These are phyloP conservation scores for Yoshiicerus persimilis DNA, from an alignment of 1,140 invertebrate genomes.

Conservation along the genomic window DNA sequence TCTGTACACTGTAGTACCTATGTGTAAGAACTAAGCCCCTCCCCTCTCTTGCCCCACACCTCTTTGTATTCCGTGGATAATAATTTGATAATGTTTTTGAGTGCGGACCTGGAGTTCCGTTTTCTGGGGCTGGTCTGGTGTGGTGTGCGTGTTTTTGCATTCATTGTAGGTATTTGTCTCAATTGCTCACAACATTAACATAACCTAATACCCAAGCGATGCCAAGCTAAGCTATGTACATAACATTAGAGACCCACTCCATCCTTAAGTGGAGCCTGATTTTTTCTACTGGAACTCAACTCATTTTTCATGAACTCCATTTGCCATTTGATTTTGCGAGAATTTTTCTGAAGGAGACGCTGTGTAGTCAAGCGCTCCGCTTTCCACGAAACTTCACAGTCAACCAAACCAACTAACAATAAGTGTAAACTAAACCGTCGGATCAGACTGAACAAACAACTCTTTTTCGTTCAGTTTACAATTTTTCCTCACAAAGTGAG, in stretches of 20 bases:
- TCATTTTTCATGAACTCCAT: neutral
- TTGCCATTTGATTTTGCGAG: neutral
- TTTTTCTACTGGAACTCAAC: neutral
- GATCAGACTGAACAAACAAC: neutral
- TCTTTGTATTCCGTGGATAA: neutral
- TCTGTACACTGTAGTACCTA: too few species aligned
- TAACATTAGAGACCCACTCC: neutral
- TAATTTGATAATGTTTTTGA: neutral
- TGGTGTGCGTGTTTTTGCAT: conserved; percentile 17
- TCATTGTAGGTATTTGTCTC: neutral
- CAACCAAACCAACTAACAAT: neutral
- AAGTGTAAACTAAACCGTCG: neutral
- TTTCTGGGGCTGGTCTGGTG: neutral
- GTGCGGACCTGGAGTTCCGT: neutral
- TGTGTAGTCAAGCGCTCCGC: neutral
- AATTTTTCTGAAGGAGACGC: neutral
- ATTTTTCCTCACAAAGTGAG: neutral
- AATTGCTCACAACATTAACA: neutral
- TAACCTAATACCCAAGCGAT: neutral
- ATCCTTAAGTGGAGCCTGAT: neutral
- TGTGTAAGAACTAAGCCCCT: too few species aligned
- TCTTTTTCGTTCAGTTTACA: neutral
- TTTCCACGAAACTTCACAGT: neutral
- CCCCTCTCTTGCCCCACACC: neutral
- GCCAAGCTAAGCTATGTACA: neutral